Evolutionary conservation across 2,797 vertebrate species (phyloP).

Genomic region (Neostethus bicornis): DNA sequence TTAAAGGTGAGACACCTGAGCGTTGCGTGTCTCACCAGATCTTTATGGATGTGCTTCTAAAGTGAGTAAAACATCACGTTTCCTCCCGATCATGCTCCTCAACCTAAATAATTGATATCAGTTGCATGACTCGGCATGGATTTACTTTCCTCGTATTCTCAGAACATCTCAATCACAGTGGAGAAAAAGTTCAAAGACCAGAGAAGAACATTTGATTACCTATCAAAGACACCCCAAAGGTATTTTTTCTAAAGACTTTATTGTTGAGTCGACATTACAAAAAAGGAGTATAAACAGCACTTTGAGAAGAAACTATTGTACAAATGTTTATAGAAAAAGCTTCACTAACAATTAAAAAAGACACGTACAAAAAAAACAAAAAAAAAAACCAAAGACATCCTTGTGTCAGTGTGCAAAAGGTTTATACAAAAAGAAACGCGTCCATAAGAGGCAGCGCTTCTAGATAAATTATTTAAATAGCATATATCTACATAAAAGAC

Average conservation of each 20-base stretch:
- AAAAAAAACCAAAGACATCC: constrained; percentile 82
- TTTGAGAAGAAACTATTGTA: constrained; percentile 87
- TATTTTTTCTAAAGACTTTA: constrained; percentile 81
- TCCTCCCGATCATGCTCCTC: constrained; percentile 54
- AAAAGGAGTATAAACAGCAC: constrained; percentile 87
- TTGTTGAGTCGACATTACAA: constrained; percentile 89
- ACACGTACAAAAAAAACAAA: constrained; percentile 75
- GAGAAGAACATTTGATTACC: constrained; percentile 8
- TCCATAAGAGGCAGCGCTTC: constrained; percentile 91
- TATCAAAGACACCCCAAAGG: constrained; percentile 16
- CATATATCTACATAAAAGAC: constrained; percentile 94
- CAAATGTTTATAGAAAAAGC: constrained; percentile 90
- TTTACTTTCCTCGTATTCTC: constrained; percentile 47
- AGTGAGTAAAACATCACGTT: constrained; percentile 55
- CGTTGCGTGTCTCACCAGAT: constrained; percentile 46
- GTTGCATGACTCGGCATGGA: constrained; percentile 46
- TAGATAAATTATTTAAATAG: constrained; percentile 99
- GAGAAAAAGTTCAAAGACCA: constrained; percentile 26
- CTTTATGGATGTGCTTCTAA: constrained; percentile 47
- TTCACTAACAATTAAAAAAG: constrained; percentile 84
- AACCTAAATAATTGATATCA: constrained; percentile 68
- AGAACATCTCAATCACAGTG: constrained; percentile 34
- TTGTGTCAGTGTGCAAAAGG: constrained; percentile 98
- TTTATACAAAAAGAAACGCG: constrained; percentile 98
- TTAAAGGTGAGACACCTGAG: constrained; percentile 34